Percentiles rank a stretch among this genome's conserved stretches.
Evolutionary conservation across 1,140 invertebrate species (phyloP).

Genomic region (Dendroctonus ponderosae): DNA sequence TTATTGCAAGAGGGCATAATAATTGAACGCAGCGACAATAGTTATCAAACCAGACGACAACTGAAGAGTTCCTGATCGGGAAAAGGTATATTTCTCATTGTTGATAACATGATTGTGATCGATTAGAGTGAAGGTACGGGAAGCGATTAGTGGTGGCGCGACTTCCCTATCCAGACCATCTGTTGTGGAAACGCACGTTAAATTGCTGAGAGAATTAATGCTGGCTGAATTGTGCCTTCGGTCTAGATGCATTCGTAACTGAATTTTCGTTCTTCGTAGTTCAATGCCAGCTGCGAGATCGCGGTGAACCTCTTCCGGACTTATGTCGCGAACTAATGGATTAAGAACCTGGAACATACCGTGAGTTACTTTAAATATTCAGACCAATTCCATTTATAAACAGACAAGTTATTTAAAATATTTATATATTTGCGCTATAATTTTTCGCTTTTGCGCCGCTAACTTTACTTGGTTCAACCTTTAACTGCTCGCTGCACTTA

Average conservation of each 20-base stretch:
- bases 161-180: conserved; percentile 24
- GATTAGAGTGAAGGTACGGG: conserved; percentile 21
- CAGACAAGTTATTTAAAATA: too few species aligned
- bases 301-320: too few species aligned
- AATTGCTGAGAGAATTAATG: conserved; percentile 21
- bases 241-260: conserved; percentile 25
- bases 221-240: conserved; percentile 8
- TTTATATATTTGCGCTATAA: too few species aligned
- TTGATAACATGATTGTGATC: conserved; percentile 37
- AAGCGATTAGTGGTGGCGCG: conserved; percentile 23
- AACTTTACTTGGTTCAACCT: too few species aligned
- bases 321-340: too few species aligned
- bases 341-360: too few species aligned
- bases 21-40: conserved; percentile 16
- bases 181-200: conserved; percentile 28
- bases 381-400: too few species aligned
- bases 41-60: not conserved
- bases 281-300: too few species aligned
- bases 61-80: conserved; percentile 1
- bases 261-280: conserved; percentile 22
- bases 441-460: too few species aligned
- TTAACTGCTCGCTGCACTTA: too few species aligned
- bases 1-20: conserved; percentile 23
- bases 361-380: too few species aligned
- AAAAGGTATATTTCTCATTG: conserved; percentile 25